Conservation (phyloP, 2,797 vertebrate genomes). For the Neosilurus hyrtlii region DNA sequence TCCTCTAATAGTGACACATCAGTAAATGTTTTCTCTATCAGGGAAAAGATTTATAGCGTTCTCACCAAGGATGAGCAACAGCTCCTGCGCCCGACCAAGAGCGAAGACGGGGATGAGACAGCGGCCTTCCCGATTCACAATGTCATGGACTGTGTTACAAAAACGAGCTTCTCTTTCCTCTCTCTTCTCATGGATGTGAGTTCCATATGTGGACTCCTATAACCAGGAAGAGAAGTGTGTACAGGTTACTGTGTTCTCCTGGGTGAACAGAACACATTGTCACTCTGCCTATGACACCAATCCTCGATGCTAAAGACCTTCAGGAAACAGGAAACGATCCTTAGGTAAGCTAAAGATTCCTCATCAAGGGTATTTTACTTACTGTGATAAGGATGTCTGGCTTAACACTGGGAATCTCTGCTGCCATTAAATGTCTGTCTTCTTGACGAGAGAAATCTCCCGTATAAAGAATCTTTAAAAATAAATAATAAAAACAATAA, state of each 20-base stretch:
- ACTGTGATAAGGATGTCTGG: constrained; percentile 91
- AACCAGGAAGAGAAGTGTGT: neutral
- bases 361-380: constrained; percentile 33
- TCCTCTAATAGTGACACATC: neutral
- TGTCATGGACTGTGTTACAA: constrained; percentile 95
- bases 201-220: constrained; percentile 93
- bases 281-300: neutral
- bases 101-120: constrained; percentile 85
- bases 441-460: constrained; percentile 96
- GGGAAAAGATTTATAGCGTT: neutral
- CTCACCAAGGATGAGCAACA: constrained; percentile 91
- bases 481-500: too few species aligned
- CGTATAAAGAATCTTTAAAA: constrained; percentile 84
- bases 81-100: constrained; percentile 89
- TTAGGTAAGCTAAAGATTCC: neutral
- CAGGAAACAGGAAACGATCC: neutral
- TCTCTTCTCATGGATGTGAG: constrained; percentile 93
- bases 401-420: constrained; percentile 95
- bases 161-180: constrained; percentile 92
- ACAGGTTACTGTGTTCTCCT: neutral
- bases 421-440: constrained; percentile 93
- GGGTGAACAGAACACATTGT: neutral
- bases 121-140: constrained; percentile 90
- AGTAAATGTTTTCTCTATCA: neutral
- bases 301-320: neutral